Base-by-base conservation (phyloP, 92 coral and sea anemone species). In the Paramuricea clavata region DNA sequence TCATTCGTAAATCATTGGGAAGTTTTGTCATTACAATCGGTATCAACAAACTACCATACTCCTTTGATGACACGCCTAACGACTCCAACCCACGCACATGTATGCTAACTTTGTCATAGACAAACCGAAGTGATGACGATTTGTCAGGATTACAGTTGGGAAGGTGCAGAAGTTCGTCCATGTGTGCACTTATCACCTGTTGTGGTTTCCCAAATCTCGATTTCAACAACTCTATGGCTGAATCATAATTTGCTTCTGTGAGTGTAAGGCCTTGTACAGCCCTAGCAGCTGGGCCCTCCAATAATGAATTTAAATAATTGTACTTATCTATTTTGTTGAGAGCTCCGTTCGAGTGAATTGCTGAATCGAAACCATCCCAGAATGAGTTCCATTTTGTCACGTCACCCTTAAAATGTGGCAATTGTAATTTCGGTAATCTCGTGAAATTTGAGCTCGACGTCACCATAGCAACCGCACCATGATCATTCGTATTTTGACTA, bases 141-240 rank as follows among this genome's bases (percentile, higher is more conserved):
- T 65, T 65, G 13, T 65, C 72, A 28, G 33, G 17, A 33, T n/a
- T n/a, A n/a, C n/a, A n/a, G n/a, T n/a, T n/a, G n/a, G n/a, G n/a
- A n/a, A n/a, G n/a, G n/a, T n/a, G 72, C 72, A 65, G 25, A 33
- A 65, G 72, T 65, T 65, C 72, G 41, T 65, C 72, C 72, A 65
- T 65, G 33, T 65, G 72, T 33, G 72, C 72, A 25, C 72, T 65
- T 6, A 65, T 65, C 23, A 65, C 72, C 17, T 65, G 72, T 65
- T 65, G 72, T 9, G 72, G 72, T 15, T 65, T 65, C 3, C 72
- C 72, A 65, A 65, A 65, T 15, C 72, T 65, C 72, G 72, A 12
- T 0, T 65, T 17, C 17, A 65, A 65, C 13, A 65, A 33, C 15
- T 65, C 72, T 21, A 22, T 23, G 16, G 72, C 34, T 8, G 28